Evolutionary conservation across 2,888 invertebrate genomes (phyloP).

Genomic region (Melanostoma scalare): DNA sequence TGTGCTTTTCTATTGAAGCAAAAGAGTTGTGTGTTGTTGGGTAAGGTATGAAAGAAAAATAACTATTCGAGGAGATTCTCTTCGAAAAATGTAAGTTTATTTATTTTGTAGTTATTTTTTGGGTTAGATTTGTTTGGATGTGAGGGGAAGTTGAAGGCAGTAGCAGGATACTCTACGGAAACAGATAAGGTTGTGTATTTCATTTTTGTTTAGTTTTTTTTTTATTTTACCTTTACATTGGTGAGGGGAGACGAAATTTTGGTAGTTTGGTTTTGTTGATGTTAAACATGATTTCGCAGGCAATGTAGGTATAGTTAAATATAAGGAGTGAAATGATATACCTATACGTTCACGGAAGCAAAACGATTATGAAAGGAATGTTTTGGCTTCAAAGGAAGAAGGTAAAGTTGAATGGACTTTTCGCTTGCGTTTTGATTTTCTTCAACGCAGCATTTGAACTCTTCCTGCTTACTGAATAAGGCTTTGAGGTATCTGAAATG

Average conservation of each 20-base stretch:
- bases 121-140: not conserved
- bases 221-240: slow-evolving; percentile 17
- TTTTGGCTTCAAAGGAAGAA: not conserved
- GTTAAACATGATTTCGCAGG: slow-evolving; percentile 65
- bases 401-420: not conserved
- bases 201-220: slow-evolving; percentile 29
- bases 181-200: slow-evolving; percentile 66
- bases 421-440: not conserved
- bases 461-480: too few relatives aligned
- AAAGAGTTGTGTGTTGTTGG: slow-evolving; percentile 26
- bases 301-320: slow-evolving; percentile 38
- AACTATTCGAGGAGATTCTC: slow-evolving; percentile 53
- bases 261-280: slow-evolving; percentile 41
- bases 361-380: slow-evolving; percentile 41
- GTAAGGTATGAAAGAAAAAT: slow-evolving; percentile 21
- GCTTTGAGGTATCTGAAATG: too few relatives aligned
- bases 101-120: slow-evolving; percentile 20
- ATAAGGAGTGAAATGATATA: not conserved
- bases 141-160: not conserved
- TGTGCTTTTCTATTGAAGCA: slow-evolving; percentile 33
- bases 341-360: not conserved
- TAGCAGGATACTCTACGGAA: slow-evolving; percentile 58
- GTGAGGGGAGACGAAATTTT: slow-evolving; percentile 23
- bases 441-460: too few relatives aligned
- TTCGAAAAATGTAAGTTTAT: slow-evolving; percentile 47